A percentile compares a stretch with the other conserved stretches of the same genome.
Conservation (phyloP, 2,797 vertebrate species). For the Dendrocincla tyrannina region DNA sequence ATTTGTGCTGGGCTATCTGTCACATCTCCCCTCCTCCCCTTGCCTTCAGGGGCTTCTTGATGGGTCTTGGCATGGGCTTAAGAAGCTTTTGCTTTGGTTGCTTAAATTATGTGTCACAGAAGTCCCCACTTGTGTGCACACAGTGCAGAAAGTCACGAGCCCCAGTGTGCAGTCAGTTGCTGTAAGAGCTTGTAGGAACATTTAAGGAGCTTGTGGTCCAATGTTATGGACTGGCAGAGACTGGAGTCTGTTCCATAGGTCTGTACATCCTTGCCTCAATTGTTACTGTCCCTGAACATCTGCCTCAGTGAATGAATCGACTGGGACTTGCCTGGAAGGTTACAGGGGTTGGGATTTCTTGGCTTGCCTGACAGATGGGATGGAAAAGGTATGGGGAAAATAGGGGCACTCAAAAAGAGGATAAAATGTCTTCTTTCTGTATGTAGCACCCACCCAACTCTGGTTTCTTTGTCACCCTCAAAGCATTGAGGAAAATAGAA, state of each 20-base stretch:
- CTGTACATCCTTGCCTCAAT: background rate
- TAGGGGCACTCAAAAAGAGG: background rate
- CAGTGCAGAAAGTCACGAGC: background rate
- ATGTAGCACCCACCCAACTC: background rate
- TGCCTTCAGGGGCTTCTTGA: background rate
- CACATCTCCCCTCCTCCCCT: background rate
- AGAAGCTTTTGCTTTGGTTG: background rate
- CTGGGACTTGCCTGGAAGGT: background rate
- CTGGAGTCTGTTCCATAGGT: background rate
- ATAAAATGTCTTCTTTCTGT: background rate
- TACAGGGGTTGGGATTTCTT: background rate
- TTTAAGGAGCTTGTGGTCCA: background rate
- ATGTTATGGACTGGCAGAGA: background rate
- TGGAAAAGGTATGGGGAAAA: background rate
- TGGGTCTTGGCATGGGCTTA: background rate
- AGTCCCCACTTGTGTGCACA: background rate
- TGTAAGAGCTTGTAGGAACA: background rate
- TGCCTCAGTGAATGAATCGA: background rate
- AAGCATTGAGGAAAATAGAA: background rate
- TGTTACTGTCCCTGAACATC: background rate
- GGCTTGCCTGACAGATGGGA: background rate
- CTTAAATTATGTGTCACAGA: background rate
- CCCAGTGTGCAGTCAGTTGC: background rate
- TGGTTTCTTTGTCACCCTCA: background rate
- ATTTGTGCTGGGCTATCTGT: background rate